These are phyloP conservation scores for Tribolium madens DNA, from an alignment of 1,140 invertebrate genomes.

Conservation along the genomic window DNA sequence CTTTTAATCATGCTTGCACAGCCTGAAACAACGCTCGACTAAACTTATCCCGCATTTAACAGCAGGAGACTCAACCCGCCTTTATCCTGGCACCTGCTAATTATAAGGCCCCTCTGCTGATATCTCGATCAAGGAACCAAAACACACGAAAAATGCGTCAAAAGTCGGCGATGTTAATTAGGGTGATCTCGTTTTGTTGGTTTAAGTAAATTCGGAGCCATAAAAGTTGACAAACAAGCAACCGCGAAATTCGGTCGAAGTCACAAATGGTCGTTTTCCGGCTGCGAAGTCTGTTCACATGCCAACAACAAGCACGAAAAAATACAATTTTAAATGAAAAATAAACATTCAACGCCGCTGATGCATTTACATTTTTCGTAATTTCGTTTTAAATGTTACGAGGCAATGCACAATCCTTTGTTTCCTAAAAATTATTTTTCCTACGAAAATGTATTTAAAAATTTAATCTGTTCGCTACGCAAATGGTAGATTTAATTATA, in stretches of 20 bases:
- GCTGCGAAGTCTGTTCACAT: constrained; percentile 1
- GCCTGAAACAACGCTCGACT: constrained; percentile 2
- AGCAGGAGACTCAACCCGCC: neutral
- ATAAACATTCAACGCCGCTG: constrained; percentile 13
- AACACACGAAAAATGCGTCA: neutral
- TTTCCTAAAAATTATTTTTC: constrained; percentile 37
- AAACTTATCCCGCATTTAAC: constrained; percentile 20
- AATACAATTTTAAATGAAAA: constrained; percentile 35
- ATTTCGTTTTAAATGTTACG: constrained; percentile 33
- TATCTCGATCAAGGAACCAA: neutral
- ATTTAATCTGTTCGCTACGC: constrained; percentile 48
- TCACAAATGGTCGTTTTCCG: neutral
- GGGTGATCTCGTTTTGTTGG: neutral
- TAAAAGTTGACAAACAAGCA: neutral
- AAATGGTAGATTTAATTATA: constrained; percentile 54
- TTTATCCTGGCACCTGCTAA: neutral
- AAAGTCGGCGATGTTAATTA: neutral
- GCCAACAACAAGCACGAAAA: constrained; percentile 25
- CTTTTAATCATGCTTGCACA: constrained; percentile 38
- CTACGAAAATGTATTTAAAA: constrained; percentile 41
- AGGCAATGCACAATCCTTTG: constrained; percentile 33
- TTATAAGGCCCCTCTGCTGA: neutral
- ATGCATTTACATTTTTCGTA: constrained; percentile 38
- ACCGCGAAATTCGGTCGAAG: neutral
- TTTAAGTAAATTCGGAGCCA: neutral